Base-by-base conservation (phyloP, 2,113 vertebrate species). In the Numida meleagris region DNA sequence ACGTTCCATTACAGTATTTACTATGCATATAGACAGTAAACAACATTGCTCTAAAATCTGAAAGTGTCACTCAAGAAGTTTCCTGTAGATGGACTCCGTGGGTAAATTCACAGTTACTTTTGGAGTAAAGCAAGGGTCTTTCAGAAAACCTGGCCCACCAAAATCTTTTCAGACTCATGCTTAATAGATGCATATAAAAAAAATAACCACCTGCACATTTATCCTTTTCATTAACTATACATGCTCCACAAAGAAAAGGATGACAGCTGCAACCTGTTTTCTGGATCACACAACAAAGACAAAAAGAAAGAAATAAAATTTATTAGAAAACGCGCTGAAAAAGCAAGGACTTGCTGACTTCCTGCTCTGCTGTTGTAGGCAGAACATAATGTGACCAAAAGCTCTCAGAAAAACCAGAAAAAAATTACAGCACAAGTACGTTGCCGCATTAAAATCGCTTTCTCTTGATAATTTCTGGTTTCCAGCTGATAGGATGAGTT, bases 401-500 rank as follows among this genome's bases (percentile, higher is more conserved):
- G 51, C 68, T 88, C 72, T 95, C 92, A 94, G 68, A 72, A 95
- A 97, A 51, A 51, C 45, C 90, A 95, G 95, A 93, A 73, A 59
- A 94, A 88, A 86, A 79, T 46, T 61, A 88, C 36, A 45, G 79
- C 68, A 13, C 59, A 74, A 66, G 43, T 25, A 93, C 17, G 62
- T 16, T 42, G 77, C 27, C 2, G 1, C 85, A 92, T 97, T 98
- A 99, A 98, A 99, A 99, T 97, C 99, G 97, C 94, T 99, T 99
- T 94, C 99, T 98, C 96, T 99, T 99, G 96, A 99, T 98, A 95
- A 99, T 99, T 97, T 99, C 99, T 95, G 99, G 99, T 96, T 99
- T 99, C 99, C 99, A 99, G 97, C 98, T 99, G 98, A 99, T 94
- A 19, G 99, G 99, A 95, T 99, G 99, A 62, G 98, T 98, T 98